Evolutionary conservation across 2,888 invertebrate species (phyloP), one percentile per base, ranked within the genome.

Genomic region (Tinea semifulvella): DNA sequence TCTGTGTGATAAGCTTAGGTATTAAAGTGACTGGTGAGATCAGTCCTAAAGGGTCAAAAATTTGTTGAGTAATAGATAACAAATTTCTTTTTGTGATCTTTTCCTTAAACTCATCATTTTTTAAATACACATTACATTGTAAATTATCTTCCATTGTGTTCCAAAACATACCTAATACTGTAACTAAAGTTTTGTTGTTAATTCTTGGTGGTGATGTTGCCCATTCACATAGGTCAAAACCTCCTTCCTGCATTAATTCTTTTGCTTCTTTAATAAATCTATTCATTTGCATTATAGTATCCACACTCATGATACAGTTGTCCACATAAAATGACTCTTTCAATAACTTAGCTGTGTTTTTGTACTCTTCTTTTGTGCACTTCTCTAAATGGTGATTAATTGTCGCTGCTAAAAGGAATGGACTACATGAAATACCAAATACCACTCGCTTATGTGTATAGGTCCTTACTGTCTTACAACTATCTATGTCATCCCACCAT

Each of bases 171-270:
- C 50, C 49, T 40, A 49, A 44, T 8, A 44, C 43, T 27, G 44
- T 31, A n/a, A n/a, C 18, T 18, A 18, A 18, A 4, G 4, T 14
- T 2, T 13, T 35, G 13, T 8, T 40, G 22, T 35, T 10, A 17
- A 13, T 26, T 42, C 14, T 22, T 13, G 38, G 4, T 10, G 47
- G 45, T 4, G 28, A 18, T n/a, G 47, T 40, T 5, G 48, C 26
- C 49, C 49, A 51, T 4, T 39, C 20, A 26, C 49, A 14, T 10
- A 51, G 22, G 3, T 51, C 47, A 46, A 52, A 52, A 26, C 31
- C 42, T 10, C 43, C 50, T 1, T 26, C 8, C 3, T 17, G 6
- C 48, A 50, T 50, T 38, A 51, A n/a, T 14, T 35, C 8, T 27
- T 45, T 48, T 2, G 49, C 20, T 36, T 51, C 47, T 18, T 14